These are phyloP conservation scores for Psephotus haematonotus DNA, from an alignment of 2,113 vertebrate species.

Conservation along the genomic window DNA sequence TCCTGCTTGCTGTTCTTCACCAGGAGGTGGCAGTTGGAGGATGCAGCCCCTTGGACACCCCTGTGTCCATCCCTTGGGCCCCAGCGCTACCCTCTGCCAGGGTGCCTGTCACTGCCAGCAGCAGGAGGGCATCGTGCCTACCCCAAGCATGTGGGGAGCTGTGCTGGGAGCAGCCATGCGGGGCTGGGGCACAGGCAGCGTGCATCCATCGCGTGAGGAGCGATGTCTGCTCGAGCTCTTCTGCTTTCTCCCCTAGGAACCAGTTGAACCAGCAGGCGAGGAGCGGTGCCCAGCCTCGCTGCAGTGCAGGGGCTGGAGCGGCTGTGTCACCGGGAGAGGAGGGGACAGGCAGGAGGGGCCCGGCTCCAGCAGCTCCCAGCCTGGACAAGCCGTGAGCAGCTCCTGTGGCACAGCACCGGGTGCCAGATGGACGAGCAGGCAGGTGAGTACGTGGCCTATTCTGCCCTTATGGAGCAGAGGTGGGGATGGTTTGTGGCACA, in stretches of 20 bases:
- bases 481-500: rapidly evolving
- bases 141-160: not conserved
- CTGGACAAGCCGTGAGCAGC: rapidly evolving
- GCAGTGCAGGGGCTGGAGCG: not conserved
- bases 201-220: rapidly evolving
- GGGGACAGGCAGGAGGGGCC: not conserved
- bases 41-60: not conserved
- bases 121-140: not conserved
- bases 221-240: not conserved
- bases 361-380: not conserved
- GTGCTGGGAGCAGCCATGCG: not conserved
- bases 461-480: rapidly evolving
- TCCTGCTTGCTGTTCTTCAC: not conserved
- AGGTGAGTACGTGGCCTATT: not conserved
- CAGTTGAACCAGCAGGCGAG: not conserved
- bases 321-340: not conserved
- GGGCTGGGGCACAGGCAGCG: rapidly evolving
- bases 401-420: rapidly evolving
- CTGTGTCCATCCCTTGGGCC: not conserved
- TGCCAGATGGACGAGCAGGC: not conserved
- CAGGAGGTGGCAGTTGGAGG: not conserved
- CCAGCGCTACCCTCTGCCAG: not conserved
- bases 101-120: not conserved
- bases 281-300: not conserved
- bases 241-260: slow-evolving; percentile 22